phyloP scores from a whole-genome alignment of 2,888 invertebrate genomes.

The Gastrophysa polygoni region DNA sequence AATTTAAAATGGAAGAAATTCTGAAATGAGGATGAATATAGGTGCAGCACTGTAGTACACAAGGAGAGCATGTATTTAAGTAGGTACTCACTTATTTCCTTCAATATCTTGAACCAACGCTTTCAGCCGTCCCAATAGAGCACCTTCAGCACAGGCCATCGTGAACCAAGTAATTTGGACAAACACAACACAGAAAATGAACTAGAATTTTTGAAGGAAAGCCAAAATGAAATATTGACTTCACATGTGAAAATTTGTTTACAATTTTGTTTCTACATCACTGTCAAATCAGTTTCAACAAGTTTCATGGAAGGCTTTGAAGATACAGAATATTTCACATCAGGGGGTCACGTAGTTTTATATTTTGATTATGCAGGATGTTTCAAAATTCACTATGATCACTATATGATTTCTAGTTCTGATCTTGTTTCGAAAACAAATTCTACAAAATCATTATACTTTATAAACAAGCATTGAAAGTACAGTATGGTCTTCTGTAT shows the following conservation, averaged over 20 bases:
- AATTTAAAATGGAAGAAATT: too few relatives aligned
- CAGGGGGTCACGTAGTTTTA: too few relatives aligned
- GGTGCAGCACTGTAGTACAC: too few relatives aligned
- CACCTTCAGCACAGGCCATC: conserved; percentile 29
- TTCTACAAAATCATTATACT: too few relatives aligned
- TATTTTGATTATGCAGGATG: too few relatives aligned
- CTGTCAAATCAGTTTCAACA: not conserved
- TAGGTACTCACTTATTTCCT: conserved; percentile 10
- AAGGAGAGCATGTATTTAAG: not conserved
- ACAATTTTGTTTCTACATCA: conserved; percentile 26
- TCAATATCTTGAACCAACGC: conserved; percentile 26
- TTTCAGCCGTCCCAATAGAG: conserved; percentile 23
- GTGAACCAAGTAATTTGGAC: conserved; percentile 29
- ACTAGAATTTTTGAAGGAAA: conserved; percentile 30
- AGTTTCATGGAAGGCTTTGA: not conserved
- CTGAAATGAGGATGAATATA: not conserved
- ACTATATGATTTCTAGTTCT: too few relatives aligned
- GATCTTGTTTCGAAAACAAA: too few relatives aligned
- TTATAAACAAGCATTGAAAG: too few relatives aligned
- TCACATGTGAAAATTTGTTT: conserved; percentile 30
- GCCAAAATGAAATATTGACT: conserved; percentile 23
- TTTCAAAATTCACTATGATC: too few relatives aligned
- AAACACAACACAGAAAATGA: conserved; percentile 21
- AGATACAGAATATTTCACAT: not conserved
- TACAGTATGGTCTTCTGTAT: too few relatives aligned